These are phyloP conservation scores for Temnothorax unifasciatus DNA, from an alignment of 2,888 invertebrate species.

Conservation along the genomic window DNA sequence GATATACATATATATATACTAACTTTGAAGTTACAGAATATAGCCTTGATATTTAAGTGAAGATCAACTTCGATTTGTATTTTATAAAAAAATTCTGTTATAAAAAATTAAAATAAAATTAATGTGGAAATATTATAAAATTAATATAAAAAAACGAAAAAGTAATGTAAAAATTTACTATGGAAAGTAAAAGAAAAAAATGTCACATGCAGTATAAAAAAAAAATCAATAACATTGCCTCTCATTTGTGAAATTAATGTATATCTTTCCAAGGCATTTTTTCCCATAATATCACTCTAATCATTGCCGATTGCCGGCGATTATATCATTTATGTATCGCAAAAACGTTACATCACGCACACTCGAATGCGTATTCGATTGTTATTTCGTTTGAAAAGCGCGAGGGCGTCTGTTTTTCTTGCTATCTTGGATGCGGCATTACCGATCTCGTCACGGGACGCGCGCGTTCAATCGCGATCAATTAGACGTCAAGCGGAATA, in stretches of 20 bases:
- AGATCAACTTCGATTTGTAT: background rate
- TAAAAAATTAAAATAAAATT: background rate
- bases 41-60: background rate
- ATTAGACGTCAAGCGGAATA: conserved; percentile 68
- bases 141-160: background rate
- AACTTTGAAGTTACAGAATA: background rate
- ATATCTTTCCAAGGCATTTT: background rate
- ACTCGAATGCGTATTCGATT: background rate
- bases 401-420: conserved; percentile 29
- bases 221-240: background rate
- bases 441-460: conserved; percentile 58
- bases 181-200: background rate
- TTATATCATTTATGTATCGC: background rate
- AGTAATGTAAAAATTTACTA: background rate
- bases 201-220: background rate
- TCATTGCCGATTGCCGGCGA: background rate
- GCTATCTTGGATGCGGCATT: conserved; percentile 37
- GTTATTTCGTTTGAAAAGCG: background rate
- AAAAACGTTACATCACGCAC: conserved; percentile 9
- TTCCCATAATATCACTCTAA: background rate
- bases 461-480: conserved; percentile 68
- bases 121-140: background rate
- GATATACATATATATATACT: background rate
- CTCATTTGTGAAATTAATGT: background rate
- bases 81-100: background rate